Evolutionary conservation across 2,797 vertebrate genomes (phyloP).

Genomic region (Epinephelus malabaricus): DNA sequence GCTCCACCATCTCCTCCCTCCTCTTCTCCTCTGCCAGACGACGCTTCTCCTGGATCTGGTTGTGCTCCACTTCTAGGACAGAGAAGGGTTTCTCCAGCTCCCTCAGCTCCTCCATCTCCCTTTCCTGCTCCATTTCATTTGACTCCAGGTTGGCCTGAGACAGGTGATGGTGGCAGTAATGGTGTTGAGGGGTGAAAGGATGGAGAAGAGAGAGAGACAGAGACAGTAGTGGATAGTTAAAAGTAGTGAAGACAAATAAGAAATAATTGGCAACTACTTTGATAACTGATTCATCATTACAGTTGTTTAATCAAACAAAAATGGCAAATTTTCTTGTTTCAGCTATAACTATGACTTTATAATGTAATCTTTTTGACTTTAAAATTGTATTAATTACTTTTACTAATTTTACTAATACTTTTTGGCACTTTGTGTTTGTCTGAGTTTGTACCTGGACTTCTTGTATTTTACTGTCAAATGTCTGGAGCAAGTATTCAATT

Average conservation of each 20-base stretch:
- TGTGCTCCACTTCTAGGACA: conserved; percentile 84
- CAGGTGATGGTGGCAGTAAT: neutral
- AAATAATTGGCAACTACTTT: no score
- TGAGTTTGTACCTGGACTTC: conserved; percentile 89
- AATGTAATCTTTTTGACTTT: no score
- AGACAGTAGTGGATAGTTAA: conserved; percentile 1
- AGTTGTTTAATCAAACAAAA: neutral
- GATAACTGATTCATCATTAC: neutral
- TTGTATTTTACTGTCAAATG: conserved; percentile 88
- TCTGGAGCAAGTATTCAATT: conserved; percentile 89
- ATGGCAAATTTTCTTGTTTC: neutral
- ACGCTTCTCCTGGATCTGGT: conserved; percentile 85
- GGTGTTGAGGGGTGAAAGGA: neutral
- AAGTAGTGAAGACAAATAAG: neutral
- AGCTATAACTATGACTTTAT: neutral
- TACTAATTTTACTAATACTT: no score
- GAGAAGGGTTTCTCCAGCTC: conserved; percentile 78
- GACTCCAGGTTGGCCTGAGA: conserved; percentile 85
- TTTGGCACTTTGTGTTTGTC: neutral
- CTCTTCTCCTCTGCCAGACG: conserved; percentile 74
- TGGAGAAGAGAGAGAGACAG: neutral
- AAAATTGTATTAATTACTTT: no score
- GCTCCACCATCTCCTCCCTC: conserved; percentile 78
- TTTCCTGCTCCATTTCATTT: conserved; percentile 59
- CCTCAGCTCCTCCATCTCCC: conserved; percentile 84